These are phyloP conservation scores for Erpornis zantholeuca DNA, from an alignment of 2,113 vertebrate species.

Conservation along the genomic window DNA sequence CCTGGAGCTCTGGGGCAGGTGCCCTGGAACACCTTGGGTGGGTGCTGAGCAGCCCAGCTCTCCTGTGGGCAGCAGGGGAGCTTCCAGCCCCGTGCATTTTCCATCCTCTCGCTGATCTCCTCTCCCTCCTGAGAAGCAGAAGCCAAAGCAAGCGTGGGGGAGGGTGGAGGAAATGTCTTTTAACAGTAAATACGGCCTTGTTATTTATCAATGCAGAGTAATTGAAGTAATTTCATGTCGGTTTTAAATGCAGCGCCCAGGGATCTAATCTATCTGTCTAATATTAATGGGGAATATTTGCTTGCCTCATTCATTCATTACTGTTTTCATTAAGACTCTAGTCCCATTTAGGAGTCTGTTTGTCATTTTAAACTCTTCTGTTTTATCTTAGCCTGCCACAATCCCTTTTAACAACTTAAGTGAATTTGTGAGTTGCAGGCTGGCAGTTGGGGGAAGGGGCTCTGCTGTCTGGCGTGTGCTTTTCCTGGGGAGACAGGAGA, in stretches of 20 bases:
- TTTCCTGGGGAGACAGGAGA: neutral
- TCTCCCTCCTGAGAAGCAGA: neutral
- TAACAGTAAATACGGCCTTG: conserved; percentile 38
- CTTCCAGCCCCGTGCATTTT: neutral
- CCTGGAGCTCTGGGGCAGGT: neutral
- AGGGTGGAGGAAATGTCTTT: neutral
- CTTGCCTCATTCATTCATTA: conserved; percentile 68
- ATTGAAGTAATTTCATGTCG: conserved; percentile 70
- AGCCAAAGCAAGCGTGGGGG: neutral
- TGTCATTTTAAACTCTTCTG: conserved; percentile 74
- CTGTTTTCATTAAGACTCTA: conserved; percentile 74
- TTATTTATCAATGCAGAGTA: conserved; percentile 71
- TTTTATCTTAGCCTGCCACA: conserved; percentile 66
- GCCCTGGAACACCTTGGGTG: neutral
- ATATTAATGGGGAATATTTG: conserved; percentile 75
- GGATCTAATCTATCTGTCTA: conserved; percentile 70
- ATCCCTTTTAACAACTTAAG: conserved; percentile 55
- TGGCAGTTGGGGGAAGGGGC: conserved; percentile 37
- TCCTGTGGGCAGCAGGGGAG: neutral
- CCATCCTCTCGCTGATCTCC: neutral
- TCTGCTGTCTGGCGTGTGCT: conserved; percentile 23
- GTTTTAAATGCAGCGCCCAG: conserved; percentile 58
- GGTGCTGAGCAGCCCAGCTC: neutral
- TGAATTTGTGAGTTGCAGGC: conserved; percentile 35
- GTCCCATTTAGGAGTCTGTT: conserved; percentile 74